Evolutionary conservation across 2,797 vertebrate species (phyloP).

Genomic region (Centroberyx gerrardi): DNA sequence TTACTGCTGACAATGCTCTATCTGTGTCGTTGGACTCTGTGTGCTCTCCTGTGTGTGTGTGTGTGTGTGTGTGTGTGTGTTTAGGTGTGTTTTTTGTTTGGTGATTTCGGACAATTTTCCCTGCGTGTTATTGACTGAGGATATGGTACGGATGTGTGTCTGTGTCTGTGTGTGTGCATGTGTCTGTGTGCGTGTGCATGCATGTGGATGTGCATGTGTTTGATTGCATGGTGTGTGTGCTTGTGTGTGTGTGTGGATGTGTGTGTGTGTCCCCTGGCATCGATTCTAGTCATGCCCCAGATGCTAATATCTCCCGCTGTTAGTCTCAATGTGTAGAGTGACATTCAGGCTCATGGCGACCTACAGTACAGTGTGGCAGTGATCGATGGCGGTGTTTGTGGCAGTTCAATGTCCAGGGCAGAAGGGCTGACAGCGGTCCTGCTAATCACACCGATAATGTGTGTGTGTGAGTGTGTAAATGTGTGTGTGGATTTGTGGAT

Average conservation of each 20-base stretch:
- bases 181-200: background rate
- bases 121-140: background rate
- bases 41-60: constrained; percentile 19
- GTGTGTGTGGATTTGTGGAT: background rate
- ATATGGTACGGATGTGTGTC: background rate
- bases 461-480: constrained; percentile 14
- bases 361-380: constrained; percentile 32
- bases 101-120: too few relatives aligned
- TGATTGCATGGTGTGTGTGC: background rate
- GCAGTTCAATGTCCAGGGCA: constrained; percentile 35
- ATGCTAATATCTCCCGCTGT: constrained; percentile 22
- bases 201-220: background rate
- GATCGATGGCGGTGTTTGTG: constrained; percentile 57
- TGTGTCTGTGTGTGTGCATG: background rate
- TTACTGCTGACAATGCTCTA: constrained; percentile 55
- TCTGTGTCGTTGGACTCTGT: constrained; percentile 52
- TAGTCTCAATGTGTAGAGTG: constrained; percentile 27
- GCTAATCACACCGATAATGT: constrained; percentile 48
- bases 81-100: background rate
- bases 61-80: constrained; percentile 4
- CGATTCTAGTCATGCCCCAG: constrained; percentile 25
- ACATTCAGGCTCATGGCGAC: constrained; percentile 59
- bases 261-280: constrained; percentile 10
- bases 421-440: constrained; percentile 45
- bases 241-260: background rate